Base-by-base conservation (phyloP, 2,888 invertebrate genomes). In the Dilophus febrilis region DNA sequence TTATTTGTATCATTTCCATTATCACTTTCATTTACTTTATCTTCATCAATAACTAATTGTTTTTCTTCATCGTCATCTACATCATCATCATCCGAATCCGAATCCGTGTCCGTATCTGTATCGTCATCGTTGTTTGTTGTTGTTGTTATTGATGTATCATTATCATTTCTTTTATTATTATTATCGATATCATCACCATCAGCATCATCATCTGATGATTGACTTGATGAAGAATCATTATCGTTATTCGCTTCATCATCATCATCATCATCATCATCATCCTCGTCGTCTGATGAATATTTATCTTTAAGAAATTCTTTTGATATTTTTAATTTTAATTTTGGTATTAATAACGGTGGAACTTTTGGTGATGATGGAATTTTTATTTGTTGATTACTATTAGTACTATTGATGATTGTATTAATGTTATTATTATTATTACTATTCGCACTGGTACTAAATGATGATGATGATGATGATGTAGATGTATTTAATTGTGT, bases 241-340 rank as follows among this genome's bases (percentile, higher is more conserved):
- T 14, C n/a, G 17, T 18, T 12, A 26, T 36, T 22, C 36, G n/a
- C 28, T 17, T n/a, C n/a, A 4, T 33, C 36, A 16, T 43, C 45
- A n/a, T 56, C 54, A 4, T 56, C 58, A 13, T 57, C 59, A 37
- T 53, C 57, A 22, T 61, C 61, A 1, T 56, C 54, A 6, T 59
- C 57, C 17, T 58, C 58, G 17, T 47, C 45, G 33, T 54, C 61
- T n/a, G 57, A 59, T 44, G 59, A 58, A 26, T 45, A 40, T 11
- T 46, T 44, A n/a, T 45, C 37, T 22, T 35, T 19, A 37, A 42
- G 61, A 46, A 71, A 69, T 51, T 71, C 71, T 55, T 72, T 73
- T 35, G 74, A 72, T 47, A 74, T 68, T 56, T 77, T 71, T 18
- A 79, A 64, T 47, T 77, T 79, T 40, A 79, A 62, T 58, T 79